Percentiles rank a stretch among this genome's conserved stretches.
phyloP scores from a whole-genome alignment of 2,888 invertebrate species.

The Pristionchus maxplancki region DNA sequence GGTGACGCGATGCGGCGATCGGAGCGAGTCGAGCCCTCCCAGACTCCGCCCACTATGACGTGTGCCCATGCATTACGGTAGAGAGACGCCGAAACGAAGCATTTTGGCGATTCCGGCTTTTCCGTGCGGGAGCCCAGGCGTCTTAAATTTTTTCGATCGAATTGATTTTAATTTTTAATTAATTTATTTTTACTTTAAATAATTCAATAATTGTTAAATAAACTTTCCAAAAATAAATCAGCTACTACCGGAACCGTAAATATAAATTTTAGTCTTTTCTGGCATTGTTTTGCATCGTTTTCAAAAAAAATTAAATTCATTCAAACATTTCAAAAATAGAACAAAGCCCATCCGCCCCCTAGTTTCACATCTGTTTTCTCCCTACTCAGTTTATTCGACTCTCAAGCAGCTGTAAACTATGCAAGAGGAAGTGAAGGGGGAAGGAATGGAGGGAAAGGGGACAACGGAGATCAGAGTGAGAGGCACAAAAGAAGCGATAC shows the following conservation, averaged over 20 bases:
- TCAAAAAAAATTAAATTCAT: too few species aligned
- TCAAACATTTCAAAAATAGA: background rate
- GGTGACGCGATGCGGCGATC: constrained; percentile 47
- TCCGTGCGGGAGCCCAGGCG: background rate
- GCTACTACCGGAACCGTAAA: background rate
- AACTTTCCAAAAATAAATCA: background rate
- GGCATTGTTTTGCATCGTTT: too few species aligned
- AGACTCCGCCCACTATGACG: constrained; percentile 27
- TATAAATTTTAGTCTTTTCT: too few species aligned
- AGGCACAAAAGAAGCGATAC: background rate
- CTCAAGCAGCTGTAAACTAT: constrained; percentile 26
- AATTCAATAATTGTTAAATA: background rate
- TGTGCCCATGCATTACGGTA: background rate
- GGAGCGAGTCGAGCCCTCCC: background rate
- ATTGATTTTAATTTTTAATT: background rate
- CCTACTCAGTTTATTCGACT: constrained; percentile 12
- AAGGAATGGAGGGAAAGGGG: background rate
- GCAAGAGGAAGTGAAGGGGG: background rate
- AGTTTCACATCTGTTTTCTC: background rate
- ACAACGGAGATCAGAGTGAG: background rate
- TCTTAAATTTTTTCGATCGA: background rate
- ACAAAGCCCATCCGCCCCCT: background rate
- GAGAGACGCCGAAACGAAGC: background rate
- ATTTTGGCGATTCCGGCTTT: background rate
- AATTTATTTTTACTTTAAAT: background rate